Evolutionary conservation across 1,140 invertebrate genomes (phyloP).

Genomic region (Solenopsis invicta): DNA sequence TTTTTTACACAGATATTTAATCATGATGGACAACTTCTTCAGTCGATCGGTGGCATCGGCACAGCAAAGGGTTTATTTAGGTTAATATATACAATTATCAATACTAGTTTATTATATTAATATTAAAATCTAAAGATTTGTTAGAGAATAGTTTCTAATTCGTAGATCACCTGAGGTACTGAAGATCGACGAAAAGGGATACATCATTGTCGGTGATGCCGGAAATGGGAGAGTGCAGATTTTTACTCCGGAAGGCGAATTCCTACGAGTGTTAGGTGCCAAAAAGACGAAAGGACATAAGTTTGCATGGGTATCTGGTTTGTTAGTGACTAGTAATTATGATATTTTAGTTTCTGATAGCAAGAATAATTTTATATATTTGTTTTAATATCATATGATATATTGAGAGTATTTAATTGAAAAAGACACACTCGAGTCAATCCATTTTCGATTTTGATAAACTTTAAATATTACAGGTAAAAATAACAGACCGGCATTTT

Average conservation of each 20-base stretch:
- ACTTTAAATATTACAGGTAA: too few relatives aligned
- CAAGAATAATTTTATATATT: constrained; percentile 91
- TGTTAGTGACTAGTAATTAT: constrained; percentile 89
- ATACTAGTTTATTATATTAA: not conserved
- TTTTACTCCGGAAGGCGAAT: constrained; percentile 89
- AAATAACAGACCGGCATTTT: too few relatives aligned
- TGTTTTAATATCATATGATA: constrained; percentile 87
- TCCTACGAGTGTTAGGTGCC: constrained; percentile 90
- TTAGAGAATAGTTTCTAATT: constrained; percentile 73
- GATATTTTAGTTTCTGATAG: constrained; percentile 91
- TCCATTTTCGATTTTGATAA: too few relatives aligned
- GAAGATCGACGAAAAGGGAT: constrained; percentile 90
- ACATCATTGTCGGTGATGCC: constrained; percentile 92
- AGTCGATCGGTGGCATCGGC: constrained; percentile 36
- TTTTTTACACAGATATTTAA: constrained; percentile 84
- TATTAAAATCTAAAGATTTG: not conserved
- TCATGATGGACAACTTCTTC: constrained; percentile 82
- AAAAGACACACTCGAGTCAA: too few relatives aligned
- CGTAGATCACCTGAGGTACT: constrained; percentile 90
- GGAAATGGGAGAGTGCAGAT: constrained; percentile 93
- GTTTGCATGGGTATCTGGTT: constrained; percentile 91
- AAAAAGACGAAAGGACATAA: constrained; percentile 88
- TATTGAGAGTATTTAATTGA: too few relatives aligned
- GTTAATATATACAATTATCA: constrained; percentile 23
- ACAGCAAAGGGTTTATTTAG: constrained; percentile 47